Base-by-base conservation (phyloP, 2,797 vertebrate genomes). In the Taenioides sp. region DNA sequence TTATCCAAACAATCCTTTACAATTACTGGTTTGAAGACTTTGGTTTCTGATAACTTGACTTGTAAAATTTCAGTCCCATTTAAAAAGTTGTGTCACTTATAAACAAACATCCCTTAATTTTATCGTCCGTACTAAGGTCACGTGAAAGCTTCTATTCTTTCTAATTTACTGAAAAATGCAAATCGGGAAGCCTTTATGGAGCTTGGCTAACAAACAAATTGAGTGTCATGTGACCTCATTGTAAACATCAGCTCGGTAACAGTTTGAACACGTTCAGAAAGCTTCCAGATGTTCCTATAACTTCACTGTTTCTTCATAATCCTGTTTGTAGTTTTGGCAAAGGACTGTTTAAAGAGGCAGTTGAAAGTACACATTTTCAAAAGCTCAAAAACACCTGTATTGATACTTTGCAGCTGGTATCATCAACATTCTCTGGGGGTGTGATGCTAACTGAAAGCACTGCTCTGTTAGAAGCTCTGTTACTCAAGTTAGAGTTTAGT, bases 1-100 rank as follows among this genome's bases (percentile, higher is more conserved):
- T 43, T 22, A 16, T 43, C n/a, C n/a, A 22, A n/a, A 64, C 62
- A 43, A 22, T 43, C 11, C 22, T 64, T 64, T 47, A 64, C 62
- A 64, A 64, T 64, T 64, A 43, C 7, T 25, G 37, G 37, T 47
- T 64, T 23, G n/a, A 64, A 64, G 11, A 22, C 62, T 64, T 64
- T 43, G 62, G 62, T 64, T 16, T 6, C 20, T 12, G 20, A 62
- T 11, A 6, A 59, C 5, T 28, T 28, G 16, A 59, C 14, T 28
- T 28, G 23, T 60, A 14, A 37, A 14, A 27, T 31, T 60, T 28
- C 27, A 61, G 58, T 28, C 43, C 14, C 43, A 17, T 17, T 47
- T 47, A 7, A 20, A 52, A 52, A 50, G 18, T 17, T 6, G 49
- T 4, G 20, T 20, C 18, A 17, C 16, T 17, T 17, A 5, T 54